Percentiles rank a stretch among this genome's conserved stretches.
These are phyloP conservation scores for Setophaga petechia DNA, from an alignment of 2,113 vertebrate genomes.

Conservation along the genomic window DNA sequence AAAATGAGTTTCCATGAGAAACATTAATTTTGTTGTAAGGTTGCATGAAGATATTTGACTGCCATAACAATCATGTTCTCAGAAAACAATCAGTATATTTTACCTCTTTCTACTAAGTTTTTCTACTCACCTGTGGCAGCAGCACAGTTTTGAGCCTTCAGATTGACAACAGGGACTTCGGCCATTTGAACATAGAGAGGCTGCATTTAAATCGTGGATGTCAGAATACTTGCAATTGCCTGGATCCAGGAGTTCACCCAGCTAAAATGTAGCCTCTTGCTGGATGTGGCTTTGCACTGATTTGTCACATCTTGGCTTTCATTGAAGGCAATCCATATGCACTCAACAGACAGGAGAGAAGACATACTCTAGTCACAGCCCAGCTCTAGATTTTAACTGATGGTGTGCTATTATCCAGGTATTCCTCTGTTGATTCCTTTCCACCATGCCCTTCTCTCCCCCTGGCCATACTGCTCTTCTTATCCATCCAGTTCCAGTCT, in stretches of 20 bases:
- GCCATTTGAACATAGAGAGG: not conserved
- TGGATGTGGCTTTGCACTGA: not conserved
- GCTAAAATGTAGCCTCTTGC: not conserved
- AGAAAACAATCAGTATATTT: not conserved
- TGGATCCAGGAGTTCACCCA: not conserved
- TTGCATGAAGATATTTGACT: not conserved
- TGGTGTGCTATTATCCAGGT: not conserved
- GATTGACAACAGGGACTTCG: not conserved
- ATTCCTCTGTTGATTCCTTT: not conserved
- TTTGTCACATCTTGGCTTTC: not conserved
- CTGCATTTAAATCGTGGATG: not conserved
- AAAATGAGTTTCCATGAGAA: not conserved
- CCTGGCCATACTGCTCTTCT: not conserved
- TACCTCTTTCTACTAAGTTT: not conserved
- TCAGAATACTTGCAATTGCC: not conserved
- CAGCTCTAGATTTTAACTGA: not conserved
- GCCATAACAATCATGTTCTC: not conserved
- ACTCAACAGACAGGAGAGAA: not conserved
- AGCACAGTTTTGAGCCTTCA: not conserved
- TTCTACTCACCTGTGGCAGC: not conserved
- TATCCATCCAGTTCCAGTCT: not conserved
- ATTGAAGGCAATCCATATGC: not conserved
- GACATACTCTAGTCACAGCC: not conserved
- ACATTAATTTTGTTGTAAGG: fast-evolving
- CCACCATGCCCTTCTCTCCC: not conserved